Percentiles rank a stretch among this genome's conserved stretches.
Evolutionary conservation across 2,888 invertebrate genomes (phyloP).

Genomic region (Dicranocentrus wangi): DNA sequence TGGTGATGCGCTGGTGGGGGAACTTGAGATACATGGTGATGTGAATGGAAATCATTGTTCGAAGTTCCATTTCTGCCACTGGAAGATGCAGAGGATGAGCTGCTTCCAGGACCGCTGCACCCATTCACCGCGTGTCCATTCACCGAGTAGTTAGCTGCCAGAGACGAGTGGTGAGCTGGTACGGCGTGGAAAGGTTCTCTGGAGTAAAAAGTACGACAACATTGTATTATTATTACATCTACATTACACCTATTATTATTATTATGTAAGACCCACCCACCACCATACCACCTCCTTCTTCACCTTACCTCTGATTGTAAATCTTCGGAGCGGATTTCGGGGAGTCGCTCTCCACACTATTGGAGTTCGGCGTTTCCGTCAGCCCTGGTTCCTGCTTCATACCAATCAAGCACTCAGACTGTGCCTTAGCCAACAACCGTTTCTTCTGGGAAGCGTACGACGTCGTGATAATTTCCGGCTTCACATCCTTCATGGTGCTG

Average conservation of each 20-base stretch:
- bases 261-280: too few species aligned
- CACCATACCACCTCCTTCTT: too few species aligned
- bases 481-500: constrained; percentile 67
- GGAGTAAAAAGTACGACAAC: constrained; percentile 11
- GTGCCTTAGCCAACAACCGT: constrained; percentile 89
- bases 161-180: constrained; percentile 60
- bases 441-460: constrained; percentile 85
- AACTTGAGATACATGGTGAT: constrained; percentile 61
- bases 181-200: constrained; percentile 66
- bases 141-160: constrained; percentile 37
- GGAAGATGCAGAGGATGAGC: constrained; percentile 62
- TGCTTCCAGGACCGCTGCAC: constrained; percentile 44
- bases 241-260: too few species aligned
- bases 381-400: constrained; percentile 73
- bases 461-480: constrained; percentile 70
- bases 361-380: constrained; percentile 61
- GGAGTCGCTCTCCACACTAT: constrained; percentile 58
- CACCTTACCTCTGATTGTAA: constrained; percentile 42
- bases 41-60: constrained; percentile 63
- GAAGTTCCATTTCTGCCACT: constrained; percentile 55
- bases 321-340: constrained; percentile 52
- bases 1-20: constrained; percentile 71
- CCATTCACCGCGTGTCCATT: constrained; percentile 52
- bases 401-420: constrained; percentile 80
- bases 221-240: too few species aligned